These are phyloP conservation scores for Parascotia fuliginaria DNA, from an alignment of 2,888 invertebrate species.

Conservation along the genomic window DNA sequence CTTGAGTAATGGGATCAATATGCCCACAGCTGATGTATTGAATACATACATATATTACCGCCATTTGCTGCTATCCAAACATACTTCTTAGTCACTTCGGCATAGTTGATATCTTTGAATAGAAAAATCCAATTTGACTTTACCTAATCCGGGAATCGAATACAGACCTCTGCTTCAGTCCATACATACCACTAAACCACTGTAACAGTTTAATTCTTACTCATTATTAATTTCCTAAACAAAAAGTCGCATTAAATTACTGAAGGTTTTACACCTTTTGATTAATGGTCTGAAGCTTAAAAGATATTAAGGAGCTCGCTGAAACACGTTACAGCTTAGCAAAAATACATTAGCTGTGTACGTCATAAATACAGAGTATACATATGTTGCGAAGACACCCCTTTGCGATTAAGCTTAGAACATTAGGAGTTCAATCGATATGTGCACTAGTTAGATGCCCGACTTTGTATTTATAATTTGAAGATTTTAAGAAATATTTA, in stretches of 20 bases:
- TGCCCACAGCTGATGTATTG: too few species aligned
- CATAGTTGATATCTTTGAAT: too few species aligned
- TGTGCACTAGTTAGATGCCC: background rate
- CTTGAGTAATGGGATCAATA: background rate
- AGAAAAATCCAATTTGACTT: too few species aligned
- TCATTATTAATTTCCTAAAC: background rate
- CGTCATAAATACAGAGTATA: background rate
- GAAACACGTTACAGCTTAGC: conserved; percentile 3
- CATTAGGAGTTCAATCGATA: conserved; percentile 5
- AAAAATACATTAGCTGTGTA: conserved; percentile 6
- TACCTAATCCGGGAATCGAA: too few species aligned
- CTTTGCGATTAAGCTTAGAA: conserved; percentile 3
- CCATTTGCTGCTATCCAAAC: too few species aligned
- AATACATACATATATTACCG: too few species aligned
- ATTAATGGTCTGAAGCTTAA: background rate
- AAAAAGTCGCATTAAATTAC: background rate
- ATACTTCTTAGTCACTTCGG: too few species aligned
- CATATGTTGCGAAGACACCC: background rate
- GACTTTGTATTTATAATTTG: background rate
- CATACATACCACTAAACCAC: too few species aligned
- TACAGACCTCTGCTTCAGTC: too few species aligned
- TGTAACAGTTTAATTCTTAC: background rate
- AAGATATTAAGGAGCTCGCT: background rate
- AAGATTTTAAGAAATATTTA: background rate
- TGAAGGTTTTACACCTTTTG: conserved; percentile 2